These are phyloP conservation scores for Drosophila recens DNA, from an alignment of 2,888 invertebrate species.

Conservation along the genomic window DNA sequence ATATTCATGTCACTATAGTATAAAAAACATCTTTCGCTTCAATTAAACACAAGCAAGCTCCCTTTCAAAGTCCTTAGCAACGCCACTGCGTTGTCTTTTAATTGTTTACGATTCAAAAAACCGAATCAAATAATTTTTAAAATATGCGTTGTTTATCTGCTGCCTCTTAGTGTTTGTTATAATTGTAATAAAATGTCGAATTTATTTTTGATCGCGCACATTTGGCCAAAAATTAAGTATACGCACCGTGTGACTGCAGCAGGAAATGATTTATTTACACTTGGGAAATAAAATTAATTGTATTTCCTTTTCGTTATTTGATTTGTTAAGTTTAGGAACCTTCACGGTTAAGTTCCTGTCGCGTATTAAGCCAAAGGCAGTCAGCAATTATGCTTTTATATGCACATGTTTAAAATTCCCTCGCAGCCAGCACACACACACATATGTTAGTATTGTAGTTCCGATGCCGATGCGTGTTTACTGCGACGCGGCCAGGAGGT, in stretches of 20 bases:
- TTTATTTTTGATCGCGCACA: slow-evolving; percentile 22
- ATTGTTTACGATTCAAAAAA: slow-evolving; percentile 21
- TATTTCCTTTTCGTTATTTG: slow-evolving; percentile 17
- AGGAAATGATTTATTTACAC: slow-evolving; percentile 40
- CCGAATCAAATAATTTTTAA: slow-evolving; percentile 30
- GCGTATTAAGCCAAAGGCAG: slow-evolving; percentile 69
- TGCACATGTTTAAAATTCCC: slow-evolving; percentile 47
- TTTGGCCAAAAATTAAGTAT: slow-evolving; percentile 30
- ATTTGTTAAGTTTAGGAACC: slow-evolving; percentile 33
- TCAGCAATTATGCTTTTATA: slow-evolving; percentile 75
- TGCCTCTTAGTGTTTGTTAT: slow-evolving; percentile 27
- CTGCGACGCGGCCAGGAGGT: slow-evolving; percentile 66
- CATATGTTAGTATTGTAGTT: slow-evolving; percentile 7
- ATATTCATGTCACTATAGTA: neutral
- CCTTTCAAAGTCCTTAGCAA: neutral
- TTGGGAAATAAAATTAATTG: slow-evolving; percentile 10
- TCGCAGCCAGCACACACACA: neutral
- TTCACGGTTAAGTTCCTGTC: slow-evolving; percentile 65
- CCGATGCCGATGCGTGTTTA: slow-evolving; percentile 57
- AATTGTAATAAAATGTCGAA: slow-evolving; percentile 42
- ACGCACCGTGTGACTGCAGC: slow-evolving; percentile 50
- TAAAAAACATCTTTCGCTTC: neutral
- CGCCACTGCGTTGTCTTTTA: slow-evolving; percentile 19
- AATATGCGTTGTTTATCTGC: slow-evolving; percentile 36
- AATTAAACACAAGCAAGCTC: neutral